A percentile compares a stretch with the other conserved stretches of the same genome.
phyloP scores from a whole-genome alignment of 2,113 vertebrate genomes.

The Hipposideros armiger region DNA sequence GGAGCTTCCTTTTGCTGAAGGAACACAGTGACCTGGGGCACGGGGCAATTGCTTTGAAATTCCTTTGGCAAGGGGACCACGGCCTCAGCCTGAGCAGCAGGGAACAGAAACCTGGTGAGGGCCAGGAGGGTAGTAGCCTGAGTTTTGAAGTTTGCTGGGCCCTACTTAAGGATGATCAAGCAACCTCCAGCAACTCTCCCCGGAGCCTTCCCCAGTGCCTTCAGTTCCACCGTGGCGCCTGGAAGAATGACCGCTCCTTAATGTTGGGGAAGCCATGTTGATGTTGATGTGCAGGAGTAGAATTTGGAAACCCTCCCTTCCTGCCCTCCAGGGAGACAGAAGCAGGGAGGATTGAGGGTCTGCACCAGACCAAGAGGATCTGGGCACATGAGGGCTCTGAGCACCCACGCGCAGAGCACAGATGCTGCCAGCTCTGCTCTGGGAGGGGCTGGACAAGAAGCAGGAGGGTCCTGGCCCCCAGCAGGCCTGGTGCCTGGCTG shows the following conservation, averaged over 20 bases:
- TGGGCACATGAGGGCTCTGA: accelerated
- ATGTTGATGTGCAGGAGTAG: background rate
- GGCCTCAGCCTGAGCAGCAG: background rate
- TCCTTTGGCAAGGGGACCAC: background rate
- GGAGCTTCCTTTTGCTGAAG: background rate
- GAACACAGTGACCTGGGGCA: background rate
- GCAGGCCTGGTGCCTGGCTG: background rate
- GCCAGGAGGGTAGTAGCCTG: background rate
- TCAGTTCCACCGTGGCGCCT: background rate
- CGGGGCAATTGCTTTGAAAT: background rate
- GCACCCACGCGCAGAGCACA: background rate
- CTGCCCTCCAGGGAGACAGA: background rate
- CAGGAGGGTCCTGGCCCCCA: background rate
- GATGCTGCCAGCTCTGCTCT: background rate
- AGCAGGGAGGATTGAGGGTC: too few relatives aligned
- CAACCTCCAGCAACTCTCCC: background rate
- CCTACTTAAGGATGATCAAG: background rate
- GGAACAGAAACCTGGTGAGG: background rate
- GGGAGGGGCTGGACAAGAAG: background rate
- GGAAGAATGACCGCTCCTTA: background rate
- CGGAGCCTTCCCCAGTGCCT: background rate
- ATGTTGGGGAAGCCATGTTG: background rate
- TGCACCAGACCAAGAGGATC: background rate
- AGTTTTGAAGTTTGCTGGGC: background rate
- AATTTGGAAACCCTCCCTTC: background rate